A percentile compares a stretch with the other conserved stretches of the same genome.
Conservation (phyloP, 2,113 vertebrate species). For the Podarcis cretensis region DNA sequence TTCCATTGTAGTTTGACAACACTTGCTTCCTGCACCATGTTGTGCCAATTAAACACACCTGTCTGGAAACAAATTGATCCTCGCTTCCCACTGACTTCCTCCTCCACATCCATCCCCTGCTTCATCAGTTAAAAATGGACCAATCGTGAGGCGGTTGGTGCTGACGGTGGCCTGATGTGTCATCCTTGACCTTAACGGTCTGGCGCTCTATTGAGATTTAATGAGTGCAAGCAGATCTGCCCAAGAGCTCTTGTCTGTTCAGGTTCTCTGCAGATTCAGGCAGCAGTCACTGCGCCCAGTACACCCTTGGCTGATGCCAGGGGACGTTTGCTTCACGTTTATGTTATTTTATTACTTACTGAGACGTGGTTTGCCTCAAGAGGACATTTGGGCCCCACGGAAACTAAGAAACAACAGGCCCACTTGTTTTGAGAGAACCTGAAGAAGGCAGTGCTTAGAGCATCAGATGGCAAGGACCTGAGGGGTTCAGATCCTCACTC, state of each 20-base stretch:
- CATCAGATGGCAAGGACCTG: neutral
- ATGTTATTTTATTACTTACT: neutral
- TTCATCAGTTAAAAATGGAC: neutral
- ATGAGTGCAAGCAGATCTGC: neutral
- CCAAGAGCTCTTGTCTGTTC: neutral
- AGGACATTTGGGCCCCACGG: neutral
- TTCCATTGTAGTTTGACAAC: neutral
- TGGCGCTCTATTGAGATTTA: neutral
- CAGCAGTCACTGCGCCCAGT: neutral
- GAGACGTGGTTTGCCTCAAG: neutral
- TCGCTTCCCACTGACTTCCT: neutral
- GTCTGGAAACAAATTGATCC: neutral
- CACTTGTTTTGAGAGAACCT: neutral
- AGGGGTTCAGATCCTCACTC: neutral
- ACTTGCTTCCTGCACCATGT: neutral
- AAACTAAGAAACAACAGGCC: neutral
- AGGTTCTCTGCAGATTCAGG: neutral
- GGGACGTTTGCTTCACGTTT: neutral
- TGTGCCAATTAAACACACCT: constrained; percentile 4
- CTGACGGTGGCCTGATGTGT: neutral
- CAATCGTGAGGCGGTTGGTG: neutral
- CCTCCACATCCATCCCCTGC: neutral
- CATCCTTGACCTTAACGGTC: neutral
- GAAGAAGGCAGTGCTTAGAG: too few relatives aligned
- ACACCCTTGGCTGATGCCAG: neutral